phyloP scores from a whole-genome alignment of 2,113 vertebrate species.

The Lycaon pictus region DNA sequence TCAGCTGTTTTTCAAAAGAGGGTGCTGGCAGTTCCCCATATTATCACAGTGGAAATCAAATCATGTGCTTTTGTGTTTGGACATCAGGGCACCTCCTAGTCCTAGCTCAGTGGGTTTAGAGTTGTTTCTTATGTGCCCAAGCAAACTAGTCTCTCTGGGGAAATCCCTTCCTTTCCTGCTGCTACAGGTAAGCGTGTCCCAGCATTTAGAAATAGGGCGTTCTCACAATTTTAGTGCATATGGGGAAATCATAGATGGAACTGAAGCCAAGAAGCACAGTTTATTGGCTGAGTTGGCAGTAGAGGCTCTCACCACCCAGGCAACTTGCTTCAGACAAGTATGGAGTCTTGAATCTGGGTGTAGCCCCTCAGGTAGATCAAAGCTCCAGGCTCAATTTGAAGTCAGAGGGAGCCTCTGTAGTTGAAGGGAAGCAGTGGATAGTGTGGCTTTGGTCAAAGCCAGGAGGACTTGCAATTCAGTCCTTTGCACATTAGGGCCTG shows the following conservation, averaged over 20 bases:
- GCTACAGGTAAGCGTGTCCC: background rate
- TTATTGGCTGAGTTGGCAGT: constrained; percentile 25
- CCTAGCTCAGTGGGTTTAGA: background rate
- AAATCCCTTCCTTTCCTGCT: background rate
- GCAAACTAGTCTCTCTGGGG: background rate
- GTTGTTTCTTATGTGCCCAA: background rate
- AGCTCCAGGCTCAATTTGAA: background rate
- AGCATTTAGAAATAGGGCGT: background rate
- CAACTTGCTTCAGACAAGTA: background rate
- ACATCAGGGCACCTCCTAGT: background rate
- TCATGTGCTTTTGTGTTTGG: constrained; percentile 30
- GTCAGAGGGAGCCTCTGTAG: background rate
- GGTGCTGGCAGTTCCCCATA: background rate
- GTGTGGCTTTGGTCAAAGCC: background rate
- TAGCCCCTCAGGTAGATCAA: background rate
- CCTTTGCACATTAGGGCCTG: background rate
- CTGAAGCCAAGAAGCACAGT: background rate
- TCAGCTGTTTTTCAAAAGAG: background rate
- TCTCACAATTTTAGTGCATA: background rate
- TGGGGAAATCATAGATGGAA: background rate
- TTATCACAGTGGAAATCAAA: constrained; percentile 43
- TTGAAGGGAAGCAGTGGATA: background rate
- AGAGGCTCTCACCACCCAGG: background rate
- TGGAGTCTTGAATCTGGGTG: background rate
- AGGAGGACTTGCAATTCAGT: background rate